These are phyloP conservation scores for Scolopax bukidnonensis DNA, from an alignment of 2,797 vertebrate genomes.

Conservation along the genomic window DNA sequence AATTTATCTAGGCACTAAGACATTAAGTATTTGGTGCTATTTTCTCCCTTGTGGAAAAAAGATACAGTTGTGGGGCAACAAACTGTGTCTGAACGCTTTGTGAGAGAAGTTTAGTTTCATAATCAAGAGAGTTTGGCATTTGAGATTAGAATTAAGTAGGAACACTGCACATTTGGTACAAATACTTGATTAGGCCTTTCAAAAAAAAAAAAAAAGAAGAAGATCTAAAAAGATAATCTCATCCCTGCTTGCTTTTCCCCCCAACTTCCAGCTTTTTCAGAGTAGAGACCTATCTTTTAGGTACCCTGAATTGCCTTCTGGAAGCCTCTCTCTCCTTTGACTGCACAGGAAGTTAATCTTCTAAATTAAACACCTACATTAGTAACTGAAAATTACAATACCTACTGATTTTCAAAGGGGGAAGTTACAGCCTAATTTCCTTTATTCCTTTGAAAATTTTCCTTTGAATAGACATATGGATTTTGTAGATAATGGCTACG, in stretches of 20 bases:
- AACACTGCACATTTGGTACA: not conserved
- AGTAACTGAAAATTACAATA: not conserved
- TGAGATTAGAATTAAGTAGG: not conserved
- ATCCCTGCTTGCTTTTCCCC: not conserved
- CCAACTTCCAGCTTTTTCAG: not conserved
- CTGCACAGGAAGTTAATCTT: not conserved
- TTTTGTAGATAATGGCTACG: not conserved
- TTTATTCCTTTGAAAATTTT: not conserved
- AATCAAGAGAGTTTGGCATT: not conserved
- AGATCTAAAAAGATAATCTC: not conserved
- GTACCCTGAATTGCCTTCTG: not conserved
- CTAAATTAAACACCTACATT: not conserved
- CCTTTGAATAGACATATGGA: not conserved
- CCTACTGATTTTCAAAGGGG: not conserved
- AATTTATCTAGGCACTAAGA: not conserved
- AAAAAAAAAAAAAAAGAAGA: not conserved
- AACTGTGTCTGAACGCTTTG: not conserved
- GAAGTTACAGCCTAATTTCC: not conserved
- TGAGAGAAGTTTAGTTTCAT: not conserved
- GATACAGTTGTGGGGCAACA: not conserved
- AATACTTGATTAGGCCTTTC: not conserved
- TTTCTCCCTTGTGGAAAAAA: slow-evolving; percentile 1
- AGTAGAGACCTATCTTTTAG: not conserved
- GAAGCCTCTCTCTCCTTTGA: not conserved
- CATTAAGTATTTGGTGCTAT: not conserved